Base-by-base conservation (phyloP, 2,888 invertebrate genomes). In the Drosophila vallismaia region DNA sequence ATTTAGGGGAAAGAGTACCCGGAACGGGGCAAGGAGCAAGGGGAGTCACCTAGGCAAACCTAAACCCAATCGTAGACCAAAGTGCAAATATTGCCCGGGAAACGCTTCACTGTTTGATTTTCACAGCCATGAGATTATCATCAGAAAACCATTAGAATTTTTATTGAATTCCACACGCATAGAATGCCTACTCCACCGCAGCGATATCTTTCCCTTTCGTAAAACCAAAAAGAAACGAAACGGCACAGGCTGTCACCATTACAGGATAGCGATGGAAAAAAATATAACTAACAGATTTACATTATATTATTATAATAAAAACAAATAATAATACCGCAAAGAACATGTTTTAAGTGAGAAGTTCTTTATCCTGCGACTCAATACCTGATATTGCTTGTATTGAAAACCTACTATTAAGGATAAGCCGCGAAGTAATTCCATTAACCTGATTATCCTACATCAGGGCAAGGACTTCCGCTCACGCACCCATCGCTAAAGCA, bases 81-180 rank as follows among this genome's bases (percentile, higher is more conserved):
- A 67, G 60, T 62, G 70, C 70, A 70, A 70, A 70, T 69, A 70
- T 70, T 69, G 46, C 48, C 54, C 24, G 54, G 70, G 62, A 54
- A 70, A 70, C 69, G 68, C 74, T 83, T 82, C 75, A 77, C 75
- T 86, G 73, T 85, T 86, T 84, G 84, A 83, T 84, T 86, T 84
- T 77, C 54, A 71, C 74, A 79, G 80, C 76, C 81, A 88, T 76
- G 78, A 80, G 86, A 88, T 88, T 88, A 88, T 88, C 88, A 88
- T 88, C 86, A 86, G 83, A 87, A 87, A 85, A 75, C 86, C 88
- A 88, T 87, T 88, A 87, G 83, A 87, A 86, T 86, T 88, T 88
- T 87, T 87, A 87, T 86, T 87, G 87, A 87, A 88, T 88, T 88
- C 86, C 79, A 74, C 77, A 84, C 86, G 73, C 86, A 82, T 70